Conservation (phyloP, 2,113 vertebrate genomes). For the Mohoua ochrocephala region DNA sequence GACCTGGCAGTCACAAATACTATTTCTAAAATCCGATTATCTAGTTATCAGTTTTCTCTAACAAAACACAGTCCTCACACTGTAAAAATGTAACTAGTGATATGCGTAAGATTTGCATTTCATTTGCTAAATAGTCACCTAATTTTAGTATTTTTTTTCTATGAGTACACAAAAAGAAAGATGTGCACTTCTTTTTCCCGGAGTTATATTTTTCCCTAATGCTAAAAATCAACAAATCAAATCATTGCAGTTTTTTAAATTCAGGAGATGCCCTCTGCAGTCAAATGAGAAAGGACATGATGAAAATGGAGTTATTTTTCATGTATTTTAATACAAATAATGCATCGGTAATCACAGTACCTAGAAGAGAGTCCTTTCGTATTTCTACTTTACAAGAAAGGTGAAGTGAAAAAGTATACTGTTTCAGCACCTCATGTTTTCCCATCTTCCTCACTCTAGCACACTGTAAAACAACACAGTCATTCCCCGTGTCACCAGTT, state of each 20-base stretch:
- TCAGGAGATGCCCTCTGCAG: neutral
- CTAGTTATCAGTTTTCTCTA: neutral
- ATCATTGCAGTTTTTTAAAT: neutral
- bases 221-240: neutral
- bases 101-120: neutral
- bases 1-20: neutral
- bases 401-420: neutral
- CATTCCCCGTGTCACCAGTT: neutral
- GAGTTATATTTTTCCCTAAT: neutral
- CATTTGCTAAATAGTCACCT: neutral
- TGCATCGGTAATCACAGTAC: neutral
- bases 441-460: neutral
- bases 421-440: neutral
- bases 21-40: neutral
- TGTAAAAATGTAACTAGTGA: neutral
- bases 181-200: neutral
- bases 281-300: neutral
- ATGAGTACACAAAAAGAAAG: neutral
- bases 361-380: neutral
- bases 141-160: neutral
- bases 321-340: neutral
- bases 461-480: neutral
- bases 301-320: neutral
- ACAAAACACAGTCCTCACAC: neutral
- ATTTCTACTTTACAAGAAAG: neutral